phyloP scores from a whole-genome alignment of 2,888 invertebrate species.

The Eustalomyia histrio region DNA sequence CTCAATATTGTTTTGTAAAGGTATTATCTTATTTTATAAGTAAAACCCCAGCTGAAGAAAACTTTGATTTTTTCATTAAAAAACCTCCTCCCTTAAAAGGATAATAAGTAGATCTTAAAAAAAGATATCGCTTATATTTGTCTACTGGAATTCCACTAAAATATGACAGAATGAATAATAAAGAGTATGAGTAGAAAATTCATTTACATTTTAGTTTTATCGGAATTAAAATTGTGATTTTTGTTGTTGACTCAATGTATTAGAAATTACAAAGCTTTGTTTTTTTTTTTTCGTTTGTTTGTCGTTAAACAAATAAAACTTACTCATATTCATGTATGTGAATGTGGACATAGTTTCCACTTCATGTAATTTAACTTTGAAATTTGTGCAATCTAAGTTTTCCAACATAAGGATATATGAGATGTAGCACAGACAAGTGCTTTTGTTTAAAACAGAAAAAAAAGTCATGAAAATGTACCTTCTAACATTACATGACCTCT shows the following conservation, averaged over 20 bases:
- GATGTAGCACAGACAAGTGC: constrained; percentile 41
- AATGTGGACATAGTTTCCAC: constrained; percentile 24
- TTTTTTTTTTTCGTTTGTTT: too few relatives aligned
- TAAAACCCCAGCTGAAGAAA: too few relatives aligned
- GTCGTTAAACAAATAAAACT: not conserved
- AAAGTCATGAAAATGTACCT: constrained; percentile 38
- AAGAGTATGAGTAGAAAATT: constrained; percentile 23
- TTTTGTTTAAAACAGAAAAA: not conserved
- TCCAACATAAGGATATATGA: constrained; percentile 34
- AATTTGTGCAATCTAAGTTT: not conserved
- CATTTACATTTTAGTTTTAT: constrained; percentile 35
- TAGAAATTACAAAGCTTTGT: not conserved
- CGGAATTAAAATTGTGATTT: constrained; percentile 20
- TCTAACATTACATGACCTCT: constrained; percentile 43
- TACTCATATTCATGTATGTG: not conserved
- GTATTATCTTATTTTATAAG: too few relatives aligned
- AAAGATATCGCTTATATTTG: too few relatives aligned
- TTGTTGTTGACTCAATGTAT: not conserved
- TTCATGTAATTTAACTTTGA: constrained; percentile 47
- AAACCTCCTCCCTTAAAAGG: too few relatives aligned
- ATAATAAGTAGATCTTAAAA: too few relatives aligned
- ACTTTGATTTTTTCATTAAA: too few relatives aligned
- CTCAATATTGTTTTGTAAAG: too few relatives aligned
- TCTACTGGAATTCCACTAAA: too few relatives aligned
- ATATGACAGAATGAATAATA: too few relatives aligned